Conservation (phyloP, 2,113 vertebrate genomes). For the Megaceryle torquata region DNA sequence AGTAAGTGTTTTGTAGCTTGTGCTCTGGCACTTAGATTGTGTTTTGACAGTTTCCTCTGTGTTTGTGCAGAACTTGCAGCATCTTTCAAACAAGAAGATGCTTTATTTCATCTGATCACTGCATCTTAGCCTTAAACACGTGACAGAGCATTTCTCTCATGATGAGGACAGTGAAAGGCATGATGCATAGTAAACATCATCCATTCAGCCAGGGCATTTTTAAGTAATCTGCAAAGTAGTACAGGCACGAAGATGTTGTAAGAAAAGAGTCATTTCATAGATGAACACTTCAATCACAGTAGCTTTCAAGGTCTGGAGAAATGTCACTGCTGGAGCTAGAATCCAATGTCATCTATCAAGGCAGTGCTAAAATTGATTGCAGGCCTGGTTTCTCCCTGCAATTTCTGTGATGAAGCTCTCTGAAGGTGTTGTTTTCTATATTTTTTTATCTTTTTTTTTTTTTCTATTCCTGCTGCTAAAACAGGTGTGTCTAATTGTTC, state of each 20-base stretch:
- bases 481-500: not conserved
- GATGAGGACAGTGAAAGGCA: not conserved
- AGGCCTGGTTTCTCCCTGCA: not conserved
- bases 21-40: constrained; percentile 26
- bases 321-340: not conserved
- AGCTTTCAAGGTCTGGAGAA: constrained; percentile 1
- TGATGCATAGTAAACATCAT: not conserved
- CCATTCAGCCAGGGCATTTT: not conserved
- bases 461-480: not conserved
- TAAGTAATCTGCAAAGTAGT: not conserved
- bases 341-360: not conserved
- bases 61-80: constrained; percentile 12
- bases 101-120: not conserved
- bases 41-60: constrained; percentile 37
- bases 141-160: not conserved
- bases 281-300: not conserved
- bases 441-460: not conserved
- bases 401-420: not conserved
- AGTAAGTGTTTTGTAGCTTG: not conserved
- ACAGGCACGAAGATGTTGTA: not conserved
- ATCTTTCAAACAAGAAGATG: constrained; percentile 4
- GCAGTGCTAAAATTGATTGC: not conserved
- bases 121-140: not conserved
- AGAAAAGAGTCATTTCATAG: not conserved
- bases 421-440: not conserved